A percentile compares a stretch with the other conserved stretches of the same genome.
phyloP scores from a whole-genome alignment of 2,113 vertebrate genomes.

The Varanus salvator region DNA sequence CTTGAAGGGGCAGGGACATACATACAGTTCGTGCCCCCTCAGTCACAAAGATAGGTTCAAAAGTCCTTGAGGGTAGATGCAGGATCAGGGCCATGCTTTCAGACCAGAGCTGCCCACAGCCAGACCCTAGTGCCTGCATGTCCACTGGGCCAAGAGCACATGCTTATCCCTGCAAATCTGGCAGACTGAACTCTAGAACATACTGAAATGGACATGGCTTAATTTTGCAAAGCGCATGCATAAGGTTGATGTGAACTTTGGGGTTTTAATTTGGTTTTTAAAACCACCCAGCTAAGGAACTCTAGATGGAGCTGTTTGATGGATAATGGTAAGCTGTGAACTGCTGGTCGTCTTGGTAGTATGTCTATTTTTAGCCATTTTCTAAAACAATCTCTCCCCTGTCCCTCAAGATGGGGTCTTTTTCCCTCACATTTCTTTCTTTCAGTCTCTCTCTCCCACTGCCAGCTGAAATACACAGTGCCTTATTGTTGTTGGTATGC shows the following conservation, averaged over 20 bases:
- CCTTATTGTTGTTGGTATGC: rapidly evolving
- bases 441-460: conserved; percentile 10
- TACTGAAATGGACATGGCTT: background rate
- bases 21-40: background rate
- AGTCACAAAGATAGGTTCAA: background rate
- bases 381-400: conserved; percentile 32
- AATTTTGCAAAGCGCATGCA: background rate
- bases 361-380: conserved; percentile 48
- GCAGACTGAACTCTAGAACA: background rate
- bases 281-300: conserved; percentile 38
- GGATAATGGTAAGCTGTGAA: conserved; percentile 35
- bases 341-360: conserved; percentile 13
- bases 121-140: background rate
- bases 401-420: conserved; percentile 5
- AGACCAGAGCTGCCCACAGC: background rate
- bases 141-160: background rate
- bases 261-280: background rate
- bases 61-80: background rate
- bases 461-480: background rate
- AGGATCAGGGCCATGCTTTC: background rate
- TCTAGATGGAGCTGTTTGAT: conserved; percentile 78
- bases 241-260: background rate
- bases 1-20: background rate
- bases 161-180: background rate
- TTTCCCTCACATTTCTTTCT: background rate